phyloP scores from a whole-genome alignment of 2,797 vertebrate genomes.

The Leptodactylus fallax region DNA sequence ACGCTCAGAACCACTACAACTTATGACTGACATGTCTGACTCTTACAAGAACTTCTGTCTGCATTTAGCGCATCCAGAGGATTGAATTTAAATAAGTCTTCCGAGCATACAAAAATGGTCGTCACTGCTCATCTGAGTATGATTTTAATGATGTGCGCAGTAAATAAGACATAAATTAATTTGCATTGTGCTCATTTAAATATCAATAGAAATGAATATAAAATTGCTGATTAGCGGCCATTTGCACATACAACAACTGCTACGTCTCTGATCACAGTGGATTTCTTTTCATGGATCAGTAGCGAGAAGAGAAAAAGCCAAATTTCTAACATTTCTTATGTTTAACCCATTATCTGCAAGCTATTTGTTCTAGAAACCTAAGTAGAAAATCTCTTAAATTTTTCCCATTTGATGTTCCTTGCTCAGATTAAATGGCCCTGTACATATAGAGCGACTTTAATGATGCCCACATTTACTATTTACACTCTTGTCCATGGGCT shows the following conservation, averaged over 20 bases:
- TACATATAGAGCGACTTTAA: too few species aligned
- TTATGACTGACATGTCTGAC: slow-evolving; percentile 7
- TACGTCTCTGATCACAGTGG: slow-evolving; percentile 34
- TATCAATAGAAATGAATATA: slow-evolving; percentile 42
- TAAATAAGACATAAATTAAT: slow-evolving; percentile 44
- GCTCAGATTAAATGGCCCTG: too few species aligned
- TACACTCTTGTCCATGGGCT: too few species aligned
- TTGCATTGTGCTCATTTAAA: slow-evolving; percentile 45
- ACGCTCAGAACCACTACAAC: too few species aligned
- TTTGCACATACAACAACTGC: slow-evolving; percentile 31
- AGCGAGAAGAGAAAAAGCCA: neutral
- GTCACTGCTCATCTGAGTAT: slow-evolving; percentile 16
- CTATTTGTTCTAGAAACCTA: neutral
- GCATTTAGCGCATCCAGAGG: neutral
- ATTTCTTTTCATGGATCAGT: slow-evolving; percentile 33
- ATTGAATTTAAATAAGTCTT: slow-evolving; percentile 22
- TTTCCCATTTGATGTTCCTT: neutral
- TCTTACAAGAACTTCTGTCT: neutral
- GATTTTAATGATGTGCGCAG: slow-evolving; percentile 39
- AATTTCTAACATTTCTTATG: neutral
- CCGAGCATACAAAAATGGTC: neutral
- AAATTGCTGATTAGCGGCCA: slow-evolving; percentile 50
- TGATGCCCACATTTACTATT: too few species aligned
- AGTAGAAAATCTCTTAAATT: neutral
- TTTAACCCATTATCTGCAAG: slow-evolving; percentile 35